Percentiles rank a stretch among this genome's conserved stretches.
Conservation (phyloP, 2,888 invertebrate genomes). For the Lycaena phlaeas region DNA sequence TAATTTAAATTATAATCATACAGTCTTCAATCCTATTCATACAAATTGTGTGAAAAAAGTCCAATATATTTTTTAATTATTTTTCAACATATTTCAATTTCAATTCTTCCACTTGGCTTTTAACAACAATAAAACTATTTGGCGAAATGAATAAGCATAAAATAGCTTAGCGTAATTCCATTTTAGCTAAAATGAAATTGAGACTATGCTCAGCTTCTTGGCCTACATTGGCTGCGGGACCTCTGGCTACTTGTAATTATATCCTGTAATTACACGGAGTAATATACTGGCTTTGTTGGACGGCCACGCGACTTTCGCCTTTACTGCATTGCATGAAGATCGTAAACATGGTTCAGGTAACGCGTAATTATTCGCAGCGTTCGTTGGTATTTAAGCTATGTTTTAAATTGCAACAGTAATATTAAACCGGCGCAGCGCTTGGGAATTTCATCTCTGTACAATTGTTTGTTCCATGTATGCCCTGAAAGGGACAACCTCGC, state of each 20-base stretch:
- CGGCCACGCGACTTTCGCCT: slow-evolving; percentile 9
- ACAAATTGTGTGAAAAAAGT: no score
- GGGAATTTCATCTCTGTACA: slow-evolving; percentile 2
- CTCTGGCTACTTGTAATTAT: slow-evolving; percentile 15
- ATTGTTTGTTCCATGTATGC: slow-evolving; percentile 9
- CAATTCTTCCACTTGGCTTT: no score
- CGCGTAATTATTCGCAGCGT: slow-evolving; percentile 1
- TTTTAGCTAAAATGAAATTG: not conserved
- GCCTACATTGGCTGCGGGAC: not conserved
- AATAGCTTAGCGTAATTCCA: no score
- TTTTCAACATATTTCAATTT: no score
- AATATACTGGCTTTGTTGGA: slow-evolving; percentile 16
- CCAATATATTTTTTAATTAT: no score
- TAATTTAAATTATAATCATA: no score
- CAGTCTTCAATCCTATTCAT: no score
- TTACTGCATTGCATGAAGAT: slow-evolving; percentile 1
- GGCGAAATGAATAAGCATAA: no score
- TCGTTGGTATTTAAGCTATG: slow-evolving; percentile 7
- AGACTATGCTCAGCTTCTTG: not conserved
- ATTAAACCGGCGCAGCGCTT: slow-evolving; percentile 8
- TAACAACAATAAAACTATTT: no score
- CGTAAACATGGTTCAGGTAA: not conserved
- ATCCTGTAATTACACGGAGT: slow-evolving; percentile 19
- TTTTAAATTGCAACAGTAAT: slow-evolving; percentile 9
- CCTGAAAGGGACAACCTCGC: not conserved